Conservation (phyloP, 2,113 vertebrate genomes). For the Mobula birostris region DNA sequence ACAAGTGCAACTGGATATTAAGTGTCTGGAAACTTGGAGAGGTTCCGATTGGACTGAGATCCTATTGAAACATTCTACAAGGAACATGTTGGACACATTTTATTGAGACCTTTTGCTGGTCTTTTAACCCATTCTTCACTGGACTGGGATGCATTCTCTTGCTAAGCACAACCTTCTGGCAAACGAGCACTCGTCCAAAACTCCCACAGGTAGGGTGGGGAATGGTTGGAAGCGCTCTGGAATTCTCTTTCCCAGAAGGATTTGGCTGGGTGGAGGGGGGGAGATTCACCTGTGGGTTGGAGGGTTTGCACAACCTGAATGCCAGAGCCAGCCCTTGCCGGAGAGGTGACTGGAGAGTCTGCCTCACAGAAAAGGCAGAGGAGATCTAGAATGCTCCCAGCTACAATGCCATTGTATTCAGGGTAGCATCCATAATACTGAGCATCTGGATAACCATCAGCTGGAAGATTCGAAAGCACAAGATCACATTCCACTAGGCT, state of each 20-base stretch:
- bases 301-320: background rate
- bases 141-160: background rate
- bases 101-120: background rate
- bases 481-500: too few species aligned
- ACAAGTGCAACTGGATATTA: slow-evolving; percentile 1
- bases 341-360: too few species aligned
- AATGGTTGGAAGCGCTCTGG: too few species aligned
- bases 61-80: background rate
- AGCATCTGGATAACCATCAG: too few species aligned
- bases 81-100: background rate
- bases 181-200: background rate
- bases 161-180: background rate
- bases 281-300: background rate
- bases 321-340: background rate
- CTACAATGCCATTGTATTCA: background rate
- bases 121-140: background rate
- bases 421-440: too few species aligned
- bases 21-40: background rate
- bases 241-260: background rate
- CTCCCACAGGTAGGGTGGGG: too few species aligned
- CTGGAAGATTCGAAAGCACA: too few species aligned
- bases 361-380: background rate
- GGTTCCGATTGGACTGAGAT: background rate
- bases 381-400: background rate
- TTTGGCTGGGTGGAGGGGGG: background rate